Evolutionary conservation across 1,140 invertebrate genomes (phyloP).

Genomic region (Drosophila nebulosa): DNA sequence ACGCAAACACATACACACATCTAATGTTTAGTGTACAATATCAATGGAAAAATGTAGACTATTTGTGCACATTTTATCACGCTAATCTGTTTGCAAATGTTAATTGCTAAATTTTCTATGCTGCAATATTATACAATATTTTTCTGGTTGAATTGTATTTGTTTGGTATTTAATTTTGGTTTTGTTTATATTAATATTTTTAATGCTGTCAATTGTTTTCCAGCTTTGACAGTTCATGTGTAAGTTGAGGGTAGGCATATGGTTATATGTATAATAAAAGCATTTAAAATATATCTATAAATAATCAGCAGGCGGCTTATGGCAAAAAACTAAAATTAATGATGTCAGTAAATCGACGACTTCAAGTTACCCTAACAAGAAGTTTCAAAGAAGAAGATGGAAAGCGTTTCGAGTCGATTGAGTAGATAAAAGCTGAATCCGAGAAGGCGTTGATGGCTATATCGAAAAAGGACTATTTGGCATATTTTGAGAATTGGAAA

Average conservation of each 20-base stretch:
- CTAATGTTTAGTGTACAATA: neutral
- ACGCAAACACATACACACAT: neutral
- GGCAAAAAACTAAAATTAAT: too few species aligned
- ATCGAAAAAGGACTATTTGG: too few species aligned
- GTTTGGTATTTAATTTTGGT: slow-evolving; percentile 18
- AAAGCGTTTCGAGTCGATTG: too few species aligned
- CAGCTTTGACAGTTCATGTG: slow-evolving; percentile 57
- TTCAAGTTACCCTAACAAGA: too few species aligned
- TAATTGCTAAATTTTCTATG: slow-evolving; percentile 58
- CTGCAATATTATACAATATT: too few species aligned
- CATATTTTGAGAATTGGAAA: too few species aligned
- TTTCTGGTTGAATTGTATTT: slow-evolving; percentile 10
- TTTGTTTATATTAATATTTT: slow-evolving; percentile 23
- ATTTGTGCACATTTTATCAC: slow-evolving; percentile 52
- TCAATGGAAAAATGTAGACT: slow-evolving; percentile 2
- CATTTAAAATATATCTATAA: neutral
- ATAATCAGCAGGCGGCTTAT: neutral
- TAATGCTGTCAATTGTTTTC: slow-evolving; percentile 62
- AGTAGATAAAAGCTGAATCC: too few species aligned
- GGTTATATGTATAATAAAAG: slow-evolving; percentile 22
- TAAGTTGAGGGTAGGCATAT: slow-evolving; percentile 40
- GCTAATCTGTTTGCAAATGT: slow-evolving; percentile 70
- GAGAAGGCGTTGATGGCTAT: too few species aligned
- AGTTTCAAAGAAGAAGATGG: too few species aligned
- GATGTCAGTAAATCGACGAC: too few species aligned